These are phyloP conservation scores for Microtus oregoni DNA, from an alignment of 2,113 vertebrate species.

Conservation along the genomic window DNA sequence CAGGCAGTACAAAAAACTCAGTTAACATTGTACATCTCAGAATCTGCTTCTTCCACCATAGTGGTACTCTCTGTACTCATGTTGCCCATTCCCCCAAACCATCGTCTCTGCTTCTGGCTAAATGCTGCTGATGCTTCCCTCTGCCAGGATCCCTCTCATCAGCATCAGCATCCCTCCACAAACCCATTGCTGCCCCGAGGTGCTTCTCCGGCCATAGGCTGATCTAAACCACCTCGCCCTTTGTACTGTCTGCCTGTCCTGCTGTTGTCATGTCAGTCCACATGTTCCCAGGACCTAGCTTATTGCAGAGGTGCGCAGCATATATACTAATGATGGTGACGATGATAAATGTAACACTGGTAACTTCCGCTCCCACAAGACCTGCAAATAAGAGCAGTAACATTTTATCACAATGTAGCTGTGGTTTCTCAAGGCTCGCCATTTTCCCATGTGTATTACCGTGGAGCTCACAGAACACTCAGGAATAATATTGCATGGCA, in stretches of 20 bases:
- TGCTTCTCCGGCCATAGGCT: too few relatives aligned
- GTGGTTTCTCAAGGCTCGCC: not conserved
- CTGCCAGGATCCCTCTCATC: not conserved
- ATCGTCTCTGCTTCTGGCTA: not conserved
- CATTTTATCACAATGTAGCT: not conserved
- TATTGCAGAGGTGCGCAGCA: rapidly evolving
- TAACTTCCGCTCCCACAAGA: not conserved
- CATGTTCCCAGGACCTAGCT: not conserved
- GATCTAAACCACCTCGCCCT: too few relatives aligned
- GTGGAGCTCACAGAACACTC: not conserved
- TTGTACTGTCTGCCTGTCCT: rapidly evolving
- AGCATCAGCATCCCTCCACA: not conserved
- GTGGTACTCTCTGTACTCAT: too few relatives aligned
- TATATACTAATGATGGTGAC: not conserved
- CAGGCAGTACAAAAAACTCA: too few relatives aligned
- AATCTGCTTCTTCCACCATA: rapidly evolving
- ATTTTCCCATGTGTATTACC: too few relatives aligned
- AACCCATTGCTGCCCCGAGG: rapidly evolving
- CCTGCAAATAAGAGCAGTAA: not conserved
- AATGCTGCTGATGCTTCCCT: not conserved
- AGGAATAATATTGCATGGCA: not conserved
- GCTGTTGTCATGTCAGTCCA: too few relatives aligned
- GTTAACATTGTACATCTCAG: not conserved
- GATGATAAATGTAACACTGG: not conserved
- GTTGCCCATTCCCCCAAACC: too few relatives aligned